Evolutionary conservation across 2,797 vertebrate species (phyloP), one percentile per base, ranked within the genome.

Genomic region (Mus caroli): DNA sequence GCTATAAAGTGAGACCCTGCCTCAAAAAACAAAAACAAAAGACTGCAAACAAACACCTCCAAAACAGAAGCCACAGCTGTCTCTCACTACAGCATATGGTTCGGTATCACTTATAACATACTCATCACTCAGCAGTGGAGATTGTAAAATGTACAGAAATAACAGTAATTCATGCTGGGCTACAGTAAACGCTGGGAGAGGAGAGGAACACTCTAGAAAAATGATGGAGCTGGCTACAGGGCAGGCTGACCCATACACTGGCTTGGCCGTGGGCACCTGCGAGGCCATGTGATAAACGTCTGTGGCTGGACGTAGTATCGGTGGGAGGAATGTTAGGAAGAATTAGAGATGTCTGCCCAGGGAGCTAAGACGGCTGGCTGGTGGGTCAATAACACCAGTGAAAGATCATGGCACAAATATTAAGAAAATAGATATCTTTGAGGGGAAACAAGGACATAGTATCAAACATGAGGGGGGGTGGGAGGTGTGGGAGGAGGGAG

Each of bases 381-480:
- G 0, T 22, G 46, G 46, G 69, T 6, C 17, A 24, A 3, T 52
- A 50, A 71, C 12, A 50, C 1, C 3, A 20, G 76, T 46, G 60
- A 75, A 84, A 80, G 77, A 87, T 22, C 88, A 69, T 64, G 43
- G 9, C 60, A 43, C 67, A 75, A 71, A 28, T 88, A 93, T 40
- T 50, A 87, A 60, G 56, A 84, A 79, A 62, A 83, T 22, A 88
- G 24, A 75, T 69, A 37, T 89, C 76, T 85, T 79, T 79, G 40
- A 54, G 58, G 75, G 37, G 56, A 92, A 94, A 92, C 87, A 64
- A 52, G 34, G 50, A 91, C 93, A 92, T 88, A 71, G 40, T 77
- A 77, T 60, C 34, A 88, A 86, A 71, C 54, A 71, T 37, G 17
- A 60, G 50, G 52, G 28, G 28, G 43, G 43, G 43, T 3, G 43